Evolutionary conservation across 1,140 invertebrate species (phyloP), one percentile per base, ranked within the genome.

Genomic region (Drosophila paulistorum): DNA sequence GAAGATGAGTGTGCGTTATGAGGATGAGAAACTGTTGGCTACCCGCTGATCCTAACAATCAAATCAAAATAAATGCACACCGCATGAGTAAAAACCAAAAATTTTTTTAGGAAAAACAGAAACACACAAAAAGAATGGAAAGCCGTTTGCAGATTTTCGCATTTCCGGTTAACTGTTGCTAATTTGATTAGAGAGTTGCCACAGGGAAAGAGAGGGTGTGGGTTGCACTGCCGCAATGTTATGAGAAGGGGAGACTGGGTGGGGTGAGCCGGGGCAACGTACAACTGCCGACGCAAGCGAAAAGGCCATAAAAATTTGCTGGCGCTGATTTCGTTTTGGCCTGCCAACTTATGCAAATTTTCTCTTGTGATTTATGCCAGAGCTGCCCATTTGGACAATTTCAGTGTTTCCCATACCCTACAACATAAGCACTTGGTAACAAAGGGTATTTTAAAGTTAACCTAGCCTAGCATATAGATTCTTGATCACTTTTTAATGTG

Each of bases 341-440:
- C 73, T 86, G 79, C 79, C 79, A 86, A 87, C 83, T 86, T 86
- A 86, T 86, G 83, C 84, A 87, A 86, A 86, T 82, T 83, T 71
- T 64, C 55, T 13, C 35, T 73, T 71, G 72, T 77, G 82, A 86
- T 86, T 86, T 87, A 86, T 86, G 76, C 69, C 69, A 45, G 14
- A 75, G 51, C 23, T 58, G 71, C n/a, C 57, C 57, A 59, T n/a
- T 45, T 45, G n/a, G 37, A 65, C 65, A 73, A 63, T 66, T 81
- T 68, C 23, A 26, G 3, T 4, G 23, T 26, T 26, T 48, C 37
- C 3, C 0, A 58, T 35, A 63, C 65, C 74, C 68, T n/a, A 59
- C 35, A 45, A 10, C n/a, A 13, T 11, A 13, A 10, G 11, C 11
- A n/a, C 37, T 13, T 10, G 3, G 17, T 0, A 3, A 23, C 1